Evolutionary conservation across 2,888 invertebrate genomes (phyloP).

Genomic region (Pterostichus niger): DNA sequence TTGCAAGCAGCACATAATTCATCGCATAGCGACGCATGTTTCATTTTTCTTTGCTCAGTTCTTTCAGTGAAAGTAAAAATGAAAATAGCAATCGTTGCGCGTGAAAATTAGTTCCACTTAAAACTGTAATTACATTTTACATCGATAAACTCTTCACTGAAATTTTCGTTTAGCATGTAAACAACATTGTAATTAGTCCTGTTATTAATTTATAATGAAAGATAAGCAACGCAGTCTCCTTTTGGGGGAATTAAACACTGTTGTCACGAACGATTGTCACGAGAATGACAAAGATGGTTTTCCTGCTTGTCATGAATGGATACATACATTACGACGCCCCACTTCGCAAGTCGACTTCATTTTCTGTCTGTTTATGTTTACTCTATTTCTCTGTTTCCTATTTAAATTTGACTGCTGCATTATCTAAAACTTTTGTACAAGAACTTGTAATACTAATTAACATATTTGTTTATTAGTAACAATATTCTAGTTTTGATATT

Average conservation of each 20-base stretch:
- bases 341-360: neutral
- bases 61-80: neutral
- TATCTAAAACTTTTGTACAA: neutral
- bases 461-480: no score
- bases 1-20: neutral
- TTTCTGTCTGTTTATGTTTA: slow-evolving; percentile 35
- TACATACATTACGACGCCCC: slow-evolving; percentile 17
- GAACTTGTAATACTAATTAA: no score
- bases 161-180: slow-evolving; percentile 53
- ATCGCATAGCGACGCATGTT: slow-evolving; percentile 11
- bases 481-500: no score
- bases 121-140: slow-evolving; percentile 50
- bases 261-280: slow-evolving; percentile 47
- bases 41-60: neutral
- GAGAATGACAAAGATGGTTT: slow-evolving; percentile 51
- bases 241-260: slow-evolving; percentile 1
- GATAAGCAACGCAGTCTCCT: slow-evolving; percentile 35
- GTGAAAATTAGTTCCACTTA: slow-evolving; percentile 55
- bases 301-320: slow-evolving; percentile 43
- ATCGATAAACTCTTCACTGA: slow-evolving; percentile 37
- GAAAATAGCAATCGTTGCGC: slow-evolving; percentile 8
- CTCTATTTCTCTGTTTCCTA: slow-evolving; percentile 36
- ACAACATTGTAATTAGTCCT: slow-evolving; percentile 52
- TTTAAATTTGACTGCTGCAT: slow-evolving; percentile 18
- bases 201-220: slow-evolving; percentile 57